These are phyloP conservation scores for Pterophyllum scalare DNA, from an alignment of 2,113 vertebrate species.

Conservation along the genomic window DNA sequence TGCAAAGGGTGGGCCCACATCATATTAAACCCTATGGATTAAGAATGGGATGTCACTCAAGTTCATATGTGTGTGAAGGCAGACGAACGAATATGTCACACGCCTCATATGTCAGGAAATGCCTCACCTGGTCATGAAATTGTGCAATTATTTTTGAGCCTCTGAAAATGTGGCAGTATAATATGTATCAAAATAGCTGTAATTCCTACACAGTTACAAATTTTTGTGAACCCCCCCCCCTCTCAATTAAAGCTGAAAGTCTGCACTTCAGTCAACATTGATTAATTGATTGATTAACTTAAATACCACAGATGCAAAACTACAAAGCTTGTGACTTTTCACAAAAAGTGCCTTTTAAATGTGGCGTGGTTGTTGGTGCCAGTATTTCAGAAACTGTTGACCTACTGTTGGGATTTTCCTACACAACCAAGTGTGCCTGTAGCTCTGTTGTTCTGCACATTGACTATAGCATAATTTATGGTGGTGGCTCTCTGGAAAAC, in stretches of 20 bases:
- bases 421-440: background rate
- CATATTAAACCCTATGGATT: no score
- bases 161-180: background rate
- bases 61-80: no score
- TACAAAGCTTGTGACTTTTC: background rate
- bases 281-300: background rate
- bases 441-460: constrained; percentile 1
- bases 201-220: background rate
- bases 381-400: background rate
- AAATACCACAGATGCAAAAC: background rate
- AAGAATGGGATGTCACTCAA: no score
- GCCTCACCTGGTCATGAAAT: background rate
- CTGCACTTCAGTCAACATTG: background rate
- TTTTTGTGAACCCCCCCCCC: no score
- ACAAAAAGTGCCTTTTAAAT: background rate
- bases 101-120: no score
- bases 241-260: background rate
- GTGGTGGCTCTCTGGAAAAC: background rate
- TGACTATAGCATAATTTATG: background rate
- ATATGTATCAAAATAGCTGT: background rate
- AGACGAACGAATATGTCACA: no score
- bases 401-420: background rate
- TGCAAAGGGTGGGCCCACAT: no score
- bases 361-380: background rate
- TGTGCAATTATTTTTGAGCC: no score